Evolutionary conservation across 2,888 invertebrate species (phyloP).

Genomic region (Conops quadrifasciatus): DNA sequence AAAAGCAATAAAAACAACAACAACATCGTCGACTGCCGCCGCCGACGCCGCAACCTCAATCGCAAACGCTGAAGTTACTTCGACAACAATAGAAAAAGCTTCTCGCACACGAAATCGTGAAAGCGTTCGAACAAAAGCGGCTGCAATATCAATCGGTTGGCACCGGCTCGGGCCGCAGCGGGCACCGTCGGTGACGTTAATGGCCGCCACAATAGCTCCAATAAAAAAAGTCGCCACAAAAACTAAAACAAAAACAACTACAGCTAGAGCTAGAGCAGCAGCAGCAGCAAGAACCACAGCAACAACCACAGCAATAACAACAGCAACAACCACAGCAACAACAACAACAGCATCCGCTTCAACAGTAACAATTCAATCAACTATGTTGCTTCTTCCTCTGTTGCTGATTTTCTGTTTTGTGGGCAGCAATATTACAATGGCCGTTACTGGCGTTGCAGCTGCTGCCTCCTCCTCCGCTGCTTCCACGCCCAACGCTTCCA

Average conservation of each 20-base stretch:
- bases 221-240: not conserved
- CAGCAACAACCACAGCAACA: slow-evolving; percentile 12
- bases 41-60: slow-evolving; percentile 39
- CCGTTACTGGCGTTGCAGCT: slow-evolving; percentile 36
- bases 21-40: slow-evolving; percentile 36
- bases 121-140: slow-evolving; percentile 36
- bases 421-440: slow-evolving; percentile 22
- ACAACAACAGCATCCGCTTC: slow-evolving; percentile 33
- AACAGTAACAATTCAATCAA: slow-evolving; percentile 15
- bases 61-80: slow-evolving; percentile 36
- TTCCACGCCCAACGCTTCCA: slow-evolving; percentile 27
- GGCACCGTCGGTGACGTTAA: not conserved
- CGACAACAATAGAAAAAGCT: not conserved
- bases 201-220: not conserved
- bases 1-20: slow-evolving; percentile 38
- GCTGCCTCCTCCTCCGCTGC: slow-evolving; percentile 21
- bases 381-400: slow-evolving; percentile 46
- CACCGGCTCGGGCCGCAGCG: not conserved
- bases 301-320: slow-evolving; percentile 3
- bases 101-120: slow-evolving; percentile 5
- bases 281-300: slow-evolving; percentile 40
- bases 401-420: slow-evolving; percentile 40
- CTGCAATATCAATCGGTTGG: slow-evolving; percentile 32
- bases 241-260: slow-evolving; percentile 29
- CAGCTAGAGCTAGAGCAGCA: slow-evolving; percentile 39